Evolutionary conservation across 2,113 vertebrate species (phyloP), one percentile per base, ranked within the genome.

Genomic region (Sinosuthora webbiana): DNA sequence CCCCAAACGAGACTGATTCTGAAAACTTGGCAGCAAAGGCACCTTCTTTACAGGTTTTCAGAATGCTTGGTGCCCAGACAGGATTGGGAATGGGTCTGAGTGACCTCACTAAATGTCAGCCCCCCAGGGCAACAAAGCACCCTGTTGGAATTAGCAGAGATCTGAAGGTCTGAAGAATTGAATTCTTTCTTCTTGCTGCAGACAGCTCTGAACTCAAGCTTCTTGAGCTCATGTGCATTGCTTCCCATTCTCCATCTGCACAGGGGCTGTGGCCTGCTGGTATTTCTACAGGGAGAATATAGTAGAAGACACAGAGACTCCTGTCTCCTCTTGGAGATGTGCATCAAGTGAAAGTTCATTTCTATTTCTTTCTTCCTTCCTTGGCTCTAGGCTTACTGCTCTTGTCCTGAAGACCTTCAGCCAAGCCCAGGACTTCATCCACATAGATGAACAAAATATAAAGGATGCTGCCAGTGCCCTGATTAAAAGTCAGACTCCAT

Each of bases 381-480:
- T 68, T 22, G 35, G 13, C 31, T 81, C 37, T 83, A 98, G 97
- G 97, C 95, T 98, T 64, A 98, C 98, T 2, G 97, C 98, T 25
- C 97, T 98, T 89, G 97, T 98, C 11, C 89, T 98, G 71, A 98
- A 98, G 97, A 96, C 95, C 28, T 98, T 98, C 62, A 96, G 96
- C 80, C 97, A 98, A 93, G 96, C 98, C 87, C 93, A 3, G 75
- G 6, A 71, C 28, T 94, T 97, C 55, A 97, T 98, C 89, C 96
- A 96, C 85, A 96, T 98, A 25, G 96, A 98, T 44, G 92, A 98
- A 81, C 37, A 64, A 57, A 93, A 97, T 39, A 96, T 98, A 67
- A 96, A 79, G 21, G 78, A 97, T 74, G 96, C 98, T 95, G 83
- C 74, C 49, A 94, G 63, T 64, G 93, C 95, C 56, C 53, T 96